phyloP scores from a whole-genome alignment of 2,113 vertebrate species.

The Eulemur rufifrons region DNA sequence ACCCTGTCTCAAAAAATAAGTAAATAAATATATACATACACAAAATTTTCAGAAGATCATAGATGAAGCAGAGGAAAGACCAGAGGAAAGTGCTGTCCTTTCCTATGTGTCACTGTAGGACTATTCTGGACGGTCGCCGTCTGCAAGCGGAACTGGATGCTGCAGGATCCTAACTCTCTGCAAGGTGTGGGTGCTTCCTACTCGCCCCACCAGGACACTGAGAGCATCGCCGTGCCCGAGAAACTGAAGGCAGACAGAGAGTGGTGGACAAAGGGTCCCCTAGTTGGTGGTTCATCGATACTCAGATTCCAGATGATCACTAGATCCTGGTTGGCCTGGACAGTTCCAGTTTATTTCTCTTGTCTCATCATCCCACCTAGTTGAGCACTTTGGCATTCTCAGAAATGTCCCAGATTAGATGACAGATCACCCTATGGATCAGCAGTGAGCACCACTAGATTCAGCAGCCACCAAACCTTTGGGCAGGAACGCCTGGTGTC shows the following conservation, averaged over 20 bases:
- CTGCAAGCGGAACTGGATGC: conserved; percentile 56
- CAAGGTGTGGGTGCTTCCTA: neutral
- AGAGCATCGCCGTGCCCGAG: neutral
- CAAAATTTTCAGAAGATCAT: too few species aligned
- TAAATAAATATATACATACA: too few species aligned
- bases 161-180: conserved; percentile 32
- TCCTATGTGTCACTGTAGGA: conserved; percentile 24
- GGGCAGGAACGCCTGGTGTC: neutral
- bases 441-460: neutral
- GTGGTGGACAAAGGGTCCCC: neutral
- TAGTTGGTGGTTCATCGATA: neutral
- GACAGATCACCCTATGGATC: neutral
- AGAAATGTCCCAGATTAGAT: neutral
- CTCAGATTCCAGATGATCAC: neutral
- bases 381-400: neutral
- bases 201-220: neutral
- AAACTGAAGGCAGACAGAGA: neutral
- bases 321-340: neutral
- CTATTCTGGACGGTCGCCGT: neutral
- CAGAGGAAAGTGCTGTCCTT: neutral
- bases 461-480: neutral
- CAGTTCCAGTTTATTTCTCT: neutral
- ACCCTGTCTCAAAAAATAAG: too few species aligned
- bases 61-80: neutral
- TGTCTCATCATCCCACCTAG: neutral